phyloP scores from a whole-genome alignment of 2,888 invertebrate genomes.

The Ectobius pallidus region DNA sequence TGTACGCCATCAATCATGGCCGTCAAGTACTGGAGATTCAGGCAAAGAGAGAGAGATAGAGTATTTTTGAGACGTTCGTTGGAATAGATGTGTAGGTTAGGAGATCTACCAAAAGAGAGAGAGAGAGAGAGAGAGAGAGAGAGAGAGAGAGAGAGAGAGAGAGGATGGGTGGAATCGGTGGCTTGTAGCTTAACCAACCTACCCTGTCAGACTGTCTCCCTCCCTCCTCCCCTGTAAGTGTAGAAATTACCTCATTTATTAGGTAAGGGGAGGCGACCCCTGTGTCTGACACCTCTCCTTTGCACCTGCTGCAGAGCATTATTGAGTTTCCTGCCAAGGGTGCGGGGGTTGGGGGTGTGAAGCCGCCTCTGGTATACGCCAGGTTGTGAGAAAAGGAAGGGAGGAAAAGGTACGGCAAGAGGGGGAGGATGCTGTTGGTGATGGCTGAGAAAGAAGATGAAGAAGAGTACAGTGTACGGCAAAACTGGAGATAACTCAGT shows the following conservation, averaged over 20 bases:
- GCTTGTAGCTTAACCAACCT: conserved; percentile 32
- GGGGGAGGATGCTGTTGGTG: conserved; percentile 27
- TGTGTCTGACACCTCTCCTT: conserved; percentile 60
- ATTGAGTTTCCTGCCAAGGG: conserved; percentile 40
- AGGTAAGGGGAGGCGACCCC: conserved; percentile 59
- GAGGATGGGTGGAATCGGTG: conserved; percentile 11
- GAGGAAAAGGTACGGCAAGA: conserved; percentile 10
- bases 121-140: neutral
- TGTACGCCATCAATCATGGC: conserved; percentile 27
- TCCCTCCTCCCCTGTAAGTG: conserved; percentile 28
- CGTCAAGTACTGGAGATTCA: conserved; percentile 12
- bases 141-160: neutral
- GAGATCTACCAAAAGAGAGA: neutral
- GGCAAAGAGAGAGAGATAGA: too few species aligned
- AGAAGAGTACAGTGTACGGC: conserved; percentile 25
- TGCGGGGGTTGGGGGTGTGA: conserved; percentile 14
- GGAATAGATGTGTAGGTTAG: conserved; percentile 7
- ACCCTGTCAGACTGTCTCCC: conserved; percentile 17
- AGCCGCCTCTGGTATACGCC: conserved; percentile 8
- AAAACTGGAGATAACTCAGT: neutral
- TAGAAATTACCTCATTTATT: conserved; percentile 60
- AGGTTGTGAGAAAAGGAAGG: conserved; percentile 28
- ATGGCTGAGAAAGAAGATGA: conserved; percentile 20
- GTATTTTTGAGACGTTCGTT: conserved; percentile 25
- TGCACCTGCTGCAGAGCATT: conserved; percentile 52